phyloP scores from a whole-genome alignment of 1,140 invertebrate species.

The Sycophila sp. region DNA sequence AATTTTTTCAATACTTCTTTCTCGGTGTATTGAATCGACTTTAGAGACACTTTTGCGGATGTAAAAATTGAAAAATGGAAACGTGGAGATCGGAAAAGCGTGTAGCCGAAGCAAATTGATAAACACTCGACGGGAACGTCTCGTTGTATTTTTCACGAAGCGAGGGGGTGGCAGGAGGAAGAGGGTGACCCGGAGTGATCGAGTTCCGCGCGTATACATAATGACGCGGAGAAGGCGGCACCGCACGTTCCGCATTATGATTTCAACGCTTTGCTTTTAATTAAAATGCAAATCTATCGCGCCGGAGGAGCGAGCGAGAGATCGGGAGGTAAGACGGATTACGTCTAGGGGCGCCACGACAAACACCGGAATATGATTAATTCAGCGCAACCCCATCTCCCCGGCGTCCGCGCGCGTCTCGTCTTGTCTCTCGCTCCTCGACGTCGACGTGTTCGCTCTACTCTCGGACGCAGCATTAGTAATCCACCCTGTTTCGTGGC shows the following conservation, averaged over 20 bases:
- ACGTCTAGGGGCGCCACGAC: slow-evolving; percentile 64
- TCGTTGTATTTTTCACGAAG: slow-evolving; percentile 9
- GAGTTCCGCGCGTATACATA: slow-evolving; percentile 44
- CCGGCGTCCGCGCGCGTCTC: neutral
- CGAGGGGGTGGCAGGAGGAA: neutral
- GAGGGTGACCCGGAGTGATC: slow-evolving; percentile 1
- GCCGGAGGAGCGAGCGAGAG: slow-evolving; percentile 58
- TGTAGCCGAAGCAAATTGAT: slow-evolving; percentile 21
- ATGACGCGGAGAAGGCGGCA: slow-evolving; percentile 53
- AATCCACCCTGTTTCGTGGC: no score
- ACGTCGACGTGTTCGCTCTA: slow-evolving; percentile 4
- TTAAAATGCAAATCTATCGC: slow-evolving; percentile 74
- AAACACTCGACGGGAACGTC: slow-evolving; percentile 4
- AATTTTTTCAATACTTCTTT: no score
- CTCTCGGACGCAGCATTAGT: no score
- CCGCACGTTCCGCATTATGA: slow-evolving; percentile 70
- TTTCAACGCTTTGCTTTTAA: slow-evolving; percentile 72
- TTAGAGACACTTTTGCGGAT: no score
- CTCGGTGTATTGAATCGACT: no score
- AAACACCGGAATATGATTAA: slow-evolving; percentile 68
- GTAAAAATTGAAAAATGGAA: slow-evolving; percentile 21
- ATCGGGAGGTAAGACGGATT: slow-evolving; percentile 67
- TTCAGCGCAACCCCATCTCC: slow-evolving; percentile 61
- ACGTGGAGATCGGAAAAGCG: neutral
- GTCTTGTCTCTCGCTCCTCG: neutral